Evolutionary conservation across 2,888 invertebrate species (phyloP), one percentile per base, ranked within the genome.

Genomic region (Gordius sp.): DNA sequence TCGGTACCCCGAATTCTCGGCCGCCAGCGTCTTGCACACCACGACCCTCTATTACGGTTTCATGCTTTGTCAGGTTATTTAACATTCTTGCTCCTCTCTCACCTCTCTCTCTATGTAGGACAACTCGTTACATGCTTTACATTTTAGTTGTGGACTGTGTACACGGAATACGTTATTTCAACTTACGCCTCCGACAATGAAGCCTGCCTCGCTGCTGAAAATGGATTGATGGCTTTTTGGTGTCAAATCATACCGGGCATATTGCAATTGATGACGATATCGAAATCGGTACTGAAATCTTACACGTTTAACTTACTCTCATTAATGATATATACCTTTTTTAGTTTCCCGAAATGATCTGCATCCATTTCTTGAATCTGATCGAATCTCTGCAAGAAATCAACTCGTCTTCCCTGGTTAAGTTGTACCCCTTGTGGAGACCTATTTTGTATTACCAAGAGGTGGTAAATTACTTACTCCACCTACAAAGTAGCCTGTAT

Each of bases 321-420:
- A n/a, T n/a, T n/a, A n/a, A n/a, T n/a, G n/a, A n/a, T n/a, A n/a
- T n/a, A n/a, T n/a, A n/a, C n/a, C 57, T 28, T 59, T 61, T 63
- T 60, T 70, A 93, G 85, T 71, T 93, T 60, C 85, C 91, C 1
- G 93, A 97, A 73, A 91, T 87, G 74, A 89, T 97, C 8, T 93
- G 89, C 69, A 74, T 91, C 1, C 93, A 97, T 68, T 91, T 97
- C 69, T 72, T 97, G 60, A 85, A 82, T 66, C 75, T 93, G 60
- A 75, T 97, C 66, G 93, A 97, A 71, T 86, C 89, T 0, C 73
- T 97, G 1, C 75, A 87, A 64, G 93, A 93, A 68, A 86, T 86
- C 63, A 83, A 85, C 68, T 87, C 89, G 1, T 82, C 85, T 1
- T 18, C 53, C 55, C 47, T 58, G 23, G 67, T 68, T 60, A 65